Base-by-base conservation (phyloP, 1,140 invertebrate species). In the Hyles vespertilio region DNA sequence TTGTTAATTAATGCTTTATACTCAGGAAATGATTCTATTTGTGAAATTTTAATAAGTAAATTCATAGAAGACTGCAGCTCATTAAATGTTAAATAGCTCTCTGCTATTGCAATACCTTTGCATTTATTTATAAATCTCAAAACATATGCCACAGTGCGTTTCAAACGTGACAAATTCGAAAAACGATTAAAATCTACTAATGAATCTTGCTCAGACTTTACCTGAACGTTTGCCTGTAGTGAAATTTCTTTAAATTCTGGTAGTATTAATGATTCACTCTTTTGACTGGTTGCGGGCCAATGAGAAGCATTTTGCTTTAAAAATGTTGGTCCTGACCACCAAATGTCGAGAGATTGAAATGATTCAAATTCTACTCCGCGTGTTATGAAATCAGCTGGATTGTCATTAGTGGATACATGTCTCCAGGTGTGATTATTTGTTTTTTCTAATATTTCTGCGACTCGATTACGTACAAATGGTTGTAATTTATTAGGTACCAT, bases 381-480 rank as follows among this genome's bases (percentile, higher is more conserved):
- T 12, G 51, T 36, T 9, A 53, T 5, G 5, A 6, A 40, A 22
- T 53, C 34, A 53, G 51, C 51, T 34, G 51, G 51, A 33, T 53
- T 53, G 2, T 53, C 3, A 12, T 34, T 8, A 5, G 8, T 55
- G 2, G 57, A 51, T 3, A 84, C 70, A 60, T 81, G 74, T n/a
- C 44, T 22, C 79, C 80, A 87, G 8, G 32, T 8, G 6, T 12
- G 6, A 8, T 45, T 3, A 1, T 58, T 8, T 0, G 64, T 63
- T 4, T 67, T 32, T n/a, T 72, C 60, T 56, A 80, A 69, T 33
- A 83, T 86, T 45, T 80, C 65, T 0, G 63, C 12, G 0, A 87
- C 68, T 33, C 84, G 43, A 65, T 87, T 81, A 0, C 74, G 53
- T 0, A 86, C 77, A 44, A 77, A 89, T 0, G 68, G 61, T 22